Conservation (phyloP, 2,888 invertebrate species). For the Philereme vetulata region DNA sequence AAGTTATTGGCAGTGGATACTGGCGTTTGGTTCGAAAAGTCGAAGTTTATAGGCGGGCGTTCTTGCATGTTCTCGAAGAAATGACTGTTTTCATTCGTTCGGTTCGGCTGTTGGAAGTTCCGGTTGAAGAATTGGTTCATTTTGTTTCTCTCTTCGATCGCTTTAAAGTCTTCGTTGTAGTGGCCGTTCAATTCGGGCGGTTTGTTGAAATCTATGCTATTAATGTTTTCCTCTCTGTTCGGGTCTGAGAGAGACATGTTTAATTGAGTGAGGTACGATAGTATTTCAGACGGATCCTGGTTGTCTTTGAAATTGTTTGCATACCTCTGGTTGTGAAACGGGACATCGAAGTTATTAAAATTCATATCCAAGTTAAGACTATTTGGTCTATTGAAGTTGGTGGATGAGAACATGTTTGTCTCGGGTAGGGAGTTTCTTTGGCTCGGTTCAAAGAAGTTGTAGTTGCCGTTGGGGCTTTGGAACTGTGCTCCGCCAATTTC, state of each 20-base stretch:
- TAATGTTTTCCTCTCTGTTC: slow-evolving; percentile 58
- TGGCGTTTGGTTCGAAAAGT: slow-evolving; percentile 62
- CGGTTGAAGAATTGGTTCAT: slow-evolving; percentile 58
- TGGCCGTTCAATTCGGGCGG: slow-evolving; percentile 68
- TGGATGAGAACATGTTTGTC: slow-evolving; percentile 61
- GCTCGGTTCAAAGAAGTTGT: slow-evolving; percentile 75
- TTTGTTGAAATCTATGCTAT: slow-evolving; percentile 63
- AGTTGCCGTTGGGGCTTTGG: slow-evolving; percentile 69
- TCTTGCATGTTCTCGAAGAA: slow-evolving; percentile 64
- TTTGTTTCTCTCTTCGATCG: slow-evolving; percentile 58
- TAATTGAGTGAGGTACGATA: slow-evolving; percentile 67
- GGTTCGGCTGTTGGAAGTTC: slow-evolving; percentile 53
- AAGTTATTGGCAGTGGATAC: slow-evolving; percentile 49
- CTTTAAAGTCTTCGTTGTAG: slow-evolving; percentile 68
- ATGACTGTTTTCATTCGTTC: slow-evolving; percentile 63
- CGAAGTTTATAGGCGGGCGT: slow-evolving; percentile 62
- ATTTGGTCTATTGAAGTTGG: slow-evolving; percentile 66
- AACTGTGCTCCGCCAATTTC: slow-evolving; percentile 79
- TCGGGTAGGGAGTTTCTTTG: slow-evolving; percentile 78
- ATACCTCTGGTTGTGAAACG: slow-evolving; percentile 60
- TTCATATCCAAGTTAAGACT: slow-evolving; percentile 73
- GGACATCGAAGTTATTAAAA: slow-evolving; percentile 62
- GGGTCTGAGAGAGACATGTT: slow-evolving; percentile 60
- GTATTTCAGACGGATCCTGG: slow-evolving; percentile 64
- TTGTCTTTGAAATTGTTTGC: slow-evolving; percentile 69